Evolutionary conservation across 1,140 invertebrate genomes (phyloP), one percentile per base, ranked within the genome.

Genomic region (Drosophila sturtevanti): DNA sequence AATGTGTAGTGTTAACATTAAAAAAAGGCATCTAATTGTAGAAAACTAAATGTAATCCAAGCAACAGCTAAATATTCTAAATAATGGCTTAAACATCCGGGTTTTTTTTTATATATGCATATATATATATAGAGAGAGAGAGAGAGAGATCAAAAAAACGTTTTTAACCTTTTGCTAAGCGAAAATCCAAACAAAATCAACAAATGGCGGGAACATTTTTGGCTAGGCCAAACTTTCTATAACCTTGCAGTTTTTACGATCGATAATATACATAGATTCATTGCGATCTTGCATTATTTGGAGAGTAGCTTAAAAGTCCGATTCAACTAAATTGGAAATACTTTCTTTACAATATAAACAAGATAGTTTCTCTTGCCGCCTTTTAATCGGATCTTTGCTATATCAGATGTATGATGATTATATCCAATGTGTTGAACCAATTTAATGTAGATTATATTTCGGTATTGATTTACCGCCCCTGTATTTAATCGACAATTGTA

Each of bases 1-100:
- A 89, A 89, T 89, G 84, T 89, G 84, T 89, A 89, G 84, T 89
- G 77, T 89, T 89, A 89, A 89, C 35, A 63, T 69, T 63, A 64
- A 76, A 35, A 63, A 72, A 75, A 55, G 7, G 41, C 18, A 48
- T 48, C 16, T 38, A 61, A 64, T 5, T 31, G 41, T 44, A 72
- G 51, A 59, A 56, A 68, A 35, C 21, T 59, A 68, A 63, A 72
- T 68, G 27, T 79, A 72, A 64, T 59, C 63, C 55, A 60, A 38
- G 64, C 73, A 77, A 72, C 41, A 84, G 69, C 54, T 60, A 68
- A 61, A 75, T 74, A 74, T 75, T 78, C 60, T 74, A 73, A 72
- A 73, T 68, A 77, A 77, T 48, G 31, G 80, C 80, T 84, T 80
- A 72, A 63, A 56, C 56, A 68, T 22, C 55, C 37, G 41, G 18